Evolutionary conservation across 2,797 vertebrate genomes (phyloP), one percentile per base, ranked within the genome.

Genomic region (Todus mexicanus): DNA sequence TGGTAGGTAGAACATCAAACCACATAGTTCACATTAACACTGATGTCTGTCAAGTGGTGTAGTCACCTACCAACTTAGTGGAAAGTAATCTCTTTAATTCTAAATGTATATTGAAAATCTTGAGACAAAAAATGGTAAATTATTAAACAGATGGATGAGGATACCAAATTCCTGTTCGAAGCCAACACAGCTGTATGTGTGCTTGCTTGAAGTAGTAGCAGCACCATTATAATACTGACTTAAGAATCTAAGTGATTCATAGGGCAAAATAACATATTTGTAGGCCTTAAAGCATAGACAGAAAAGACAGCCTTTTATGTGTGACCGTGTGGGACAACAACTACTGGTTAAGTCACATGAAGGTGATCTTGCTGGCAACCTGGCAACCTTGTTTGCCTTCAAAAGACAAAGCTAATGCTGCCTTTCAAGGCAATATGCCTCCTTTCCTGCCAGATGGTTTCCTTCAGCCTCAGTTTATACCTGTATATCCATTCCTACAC

Each of bases 401-500:
- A 61, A 74, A 84, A 85, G 31, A 29, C 25, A 45, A 9, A 1
- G 18, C 18, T 56, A 22, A 43, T 38, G n/a, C 51, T 78, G 42
- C 26, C 47, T 83, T 66, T 81, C 27, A 43, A 25, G 43, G 18
- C 29, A 66, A 23, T 31, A 15, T 12, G 4, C 8, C 48, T 37
- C 27, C 35, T 65, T 78, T 51, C 11, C 56, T 11, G 18, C 29
- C 73, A 70, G 57, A 42, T 6, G 2, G 27, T 75, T 92, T 89
- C 50, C 42, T 80, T 89, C 50, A 60, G 33, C 43, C 19, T 29
- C 40, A 40, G 18, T 70, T 92, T 63, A 68, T 68, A 38, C 4
- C 2, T 12, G 29, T 0, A 0, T 61, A 50, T 42, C 54, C 48
- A 23, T 78, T 77, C 31, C 50, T 84, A 23, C 9, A 5, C 20